Base-by-base conservation (phyloP, 2,113 vertebrate genomes). In the Gnathonemus longibarbis region DNA sequence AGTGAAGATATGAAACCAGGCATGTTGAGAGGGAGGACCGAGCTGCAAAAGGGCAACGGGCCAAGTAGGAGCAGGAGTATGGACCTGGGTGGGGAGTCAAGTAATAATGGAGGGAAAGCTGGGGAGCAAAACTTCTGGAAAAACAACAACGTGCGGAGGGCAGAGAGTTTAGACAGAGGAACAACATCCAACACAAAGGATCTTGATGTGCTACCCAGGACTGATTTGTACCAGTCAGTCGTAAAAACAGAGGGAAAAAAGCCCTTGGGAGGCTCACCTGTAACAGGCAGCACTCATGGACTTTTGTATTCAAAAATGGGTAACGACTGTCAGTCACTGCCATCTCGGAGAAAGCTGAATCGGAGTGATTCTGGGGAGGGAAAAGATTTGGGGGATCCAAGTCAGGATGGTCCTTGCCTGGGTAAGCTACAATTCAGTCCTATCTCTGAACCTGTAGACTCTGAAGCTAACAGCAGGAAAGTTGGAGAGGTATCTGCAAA, bases 31-130 rank as follows among this genome's bases (percentile, higher is more conserved):
- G 93, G 91, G 46, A 92, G 91, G 88, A 91, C 92, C n/a, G 93
- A 94, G 6, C 84, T 46, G 91, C 94, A 90, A 89, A 90, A 45
- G 88, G 2, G 8, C 5, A 48, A 89, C 84, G 3, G 92, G 46
- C 10, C 90, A 6, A 94, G 27, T 85, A 94, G 94, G 92, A 96
- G 94, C 90, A 93, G 90, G 89, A 96, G 95, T 92, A 92, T 95
- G 52, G 94, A 95, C 90, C 92, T 92, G 93, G 93, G 91, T 90
- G 90, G 46, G 48, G 53, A 70, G 92, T 83, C 62, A 90, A 89
- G 49, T 84, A 42, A 46, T 39, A 80, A 35, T 53, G 46, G 48
- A 10, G 52, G n/a, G 27, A 84, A 7, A 48, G 70, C 53, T 19
- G 86, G 74, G 53, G 24, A 6, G 5, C 62, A n/a, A 83, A 92